Percentiles rank a stretch among this genome's conserved stretches.
phyloP scores from a whole-genome alignment of 2,797 vertebrate species.

The Zenarchopterus dispar region DNA sequence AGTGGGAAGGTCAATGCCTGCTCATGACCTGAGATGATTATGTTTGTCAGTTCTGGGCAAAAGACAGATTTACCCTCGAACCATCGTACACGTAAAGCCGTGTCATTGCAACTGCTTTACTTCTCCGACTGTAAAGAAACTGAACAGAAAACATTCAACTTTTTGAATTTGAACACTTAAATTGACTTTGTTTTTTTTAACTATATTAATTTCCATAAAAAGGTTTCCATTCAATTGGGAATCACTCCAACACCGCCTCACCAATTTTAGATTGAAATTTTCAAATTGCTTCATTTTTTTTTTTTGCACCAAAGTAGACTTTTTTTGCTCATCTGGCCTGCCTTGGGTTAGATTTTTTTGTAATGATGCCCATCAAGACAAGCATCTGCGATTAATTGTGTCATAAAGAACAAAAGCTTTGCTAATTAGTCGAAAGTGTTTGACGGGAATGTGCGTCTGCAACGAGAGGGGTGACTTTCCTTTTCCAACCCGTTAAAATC shows the following conservation, averaged over 20 bases:
- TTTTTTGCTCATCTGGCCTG: background rate
- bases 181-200: no score
- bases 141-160: no score
- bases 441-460: conserved; percentile 79
- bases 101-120: no score
- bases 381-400: conserved; percentile 78
- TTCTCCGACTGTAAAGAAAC: no score
- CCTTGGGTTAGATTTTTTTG: conserved; percentile 36
- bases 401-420: conserved; percentile 76
- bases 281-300: background rate
- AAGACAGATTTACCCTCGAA: conserved; percentile 39
- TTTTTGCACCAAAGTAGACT: conserved; percentile 37
- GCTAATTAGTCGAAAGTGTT: conserved; percentile 89
- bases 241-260: no score
- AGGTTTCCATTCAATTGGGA: no score
- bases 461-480: conserved; percentile 86
- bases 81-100: background rate
- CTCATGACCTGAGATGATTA: conserved; percentile 66
- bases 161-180: no score
- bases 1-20: conserved; percentile 77
- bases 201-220: no score
- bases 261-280: no score
- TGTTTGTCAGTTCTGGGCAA: conserved; percentile 59
- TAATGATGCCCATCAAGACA: conserved; percentile 47
- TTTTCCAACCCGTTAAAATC: conserved; percentile 79